Base-by-base conservation (phyloP, 2,797 vertebrate genomes). In the Sebastes minor region DNA sequence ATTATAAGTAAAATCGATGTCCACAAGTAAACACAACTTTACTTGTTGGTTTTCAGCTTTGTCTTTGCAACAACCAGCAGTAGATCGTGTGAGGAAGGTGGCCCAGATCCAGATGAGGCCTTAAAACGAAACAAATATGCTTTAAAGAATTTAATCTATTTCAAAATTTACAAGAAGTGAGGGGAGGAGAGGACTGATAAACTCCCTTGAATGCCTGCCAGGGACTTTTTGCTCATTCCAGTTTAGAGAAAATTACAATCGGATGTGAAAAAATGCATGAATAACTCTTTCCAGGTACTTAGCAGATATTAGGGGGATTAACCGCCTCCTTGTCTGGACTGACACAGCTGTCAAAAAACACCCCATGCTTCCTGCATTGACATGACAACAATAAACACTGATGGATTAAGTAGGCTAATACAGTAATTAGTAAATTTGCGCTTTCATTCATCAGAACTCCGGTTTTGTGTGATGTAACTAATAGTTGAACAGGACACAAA, bases 181-280 rank as follows among this genome's bases (percentile, higher is more conserved):
- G 8, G 4, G n/a, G 11, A 49, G 76, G 35, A 70, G 28, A 38
- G 42, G 42, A 18, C 7, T 25, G 13, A 20, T 23, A 4, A 22
- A 4, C 20, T 13, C 11, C 12, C 35, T 35, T 35, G 75, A 55
- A 75, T 0, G 23, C 18, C 14, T 25, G 61, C 69, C 46, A 66
- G 74, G 74, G 61, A 76, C 67, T 82, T 67, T 56, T 33, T 18
- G 1, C 7, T 14, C 64, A 14, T 69, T 71, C 57, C 53, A 57
- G 23, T 4, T 25, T 2, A 52, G 1, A 35, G 7, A 27, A 20
- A 11, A 64, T 53, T 10, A 56, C 6, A 14, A 23, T 11, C 20
- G 23, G 8, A 65, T 57, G 16, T 71, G 61, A 72, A 32, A 38
- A 10, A 63, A 75, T 57, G n/a, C 11, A 73, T 59, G n/a, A 74